phyloP scores from a whole-genome alignment of 2,113 vertebrate species.

The cattle (Bos taurus) region DNA sequence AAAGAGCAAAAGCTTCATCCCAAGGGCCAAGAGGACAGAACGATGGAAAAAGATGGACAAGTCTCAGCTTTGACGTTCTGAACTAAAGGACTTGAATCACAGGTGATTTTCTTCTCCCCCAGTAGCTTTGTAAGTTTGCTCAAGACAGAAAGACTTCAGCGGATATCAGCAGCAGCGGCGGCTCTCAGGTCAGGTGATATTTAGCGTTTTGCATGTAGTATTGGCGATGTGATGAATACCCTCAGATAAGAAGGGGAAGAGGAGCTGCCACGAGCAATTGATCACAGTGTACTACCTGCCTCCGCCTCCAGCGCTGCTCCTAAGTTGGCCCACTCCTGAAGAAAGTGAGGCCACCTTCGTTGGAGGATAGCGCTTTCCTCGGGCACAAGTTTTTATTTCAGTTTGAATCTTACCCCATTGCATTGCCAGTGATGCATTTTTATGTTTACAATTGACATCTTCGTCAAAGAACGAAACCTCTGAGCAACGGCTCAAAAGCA shows the following conservation, averaged over 20 bases:
- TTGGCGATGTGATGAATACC: not conserved
- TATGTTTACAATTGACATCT: slow-evolving; percentile 87
- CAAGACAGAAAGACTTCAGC: not conserved
- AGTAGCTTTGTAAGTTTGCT: slow-evolving; percentile 54
- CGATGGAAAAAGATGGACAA: not conserved
- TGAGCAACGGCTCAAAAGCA: slow-evolving; percentile 79
- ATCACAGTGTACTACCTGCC: slow-evolving; percentile 24
- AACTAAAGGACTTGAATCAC: not conserved
- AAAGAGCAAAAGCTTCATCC: not conserved
- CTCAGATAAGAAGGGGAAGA: not conserved
- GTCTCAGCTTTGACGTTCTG: not conserved
- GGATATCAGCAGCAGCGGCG: rapidly evolving
- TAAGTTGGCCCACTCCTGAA: slow-evolving; percentile 47
- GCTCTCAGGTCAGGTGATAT: not conserved
- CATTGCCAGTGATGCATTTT: slow-evolving; percentile 84
- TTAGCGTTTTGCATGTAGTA: not conserved
- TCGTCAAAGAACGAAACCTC: slow-evolving; percentile 81
- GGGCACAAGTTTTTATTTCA: slow-evolving; percentile 84
- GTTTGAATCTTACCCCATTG: slow-evolving; percentile 81
- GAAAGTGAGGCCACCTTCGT: slow-evolving; percentile 74
- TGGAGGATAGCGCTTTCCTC: slow-evolving; percentile 79
- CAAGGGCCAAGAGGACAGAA: not conserved
- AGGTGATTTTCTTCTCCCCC: not conserved
- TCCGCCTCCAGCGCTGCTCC: slow-evolving; percentile 58
- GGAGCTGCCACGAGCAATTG: not conserved